Percentiles rank a stretch among this genome's conserved stretches.
Evolutionary conservation across 1,140 invertebrate species (phyloP).

Genomic region (Trichogramma pretiosum): DNA sequence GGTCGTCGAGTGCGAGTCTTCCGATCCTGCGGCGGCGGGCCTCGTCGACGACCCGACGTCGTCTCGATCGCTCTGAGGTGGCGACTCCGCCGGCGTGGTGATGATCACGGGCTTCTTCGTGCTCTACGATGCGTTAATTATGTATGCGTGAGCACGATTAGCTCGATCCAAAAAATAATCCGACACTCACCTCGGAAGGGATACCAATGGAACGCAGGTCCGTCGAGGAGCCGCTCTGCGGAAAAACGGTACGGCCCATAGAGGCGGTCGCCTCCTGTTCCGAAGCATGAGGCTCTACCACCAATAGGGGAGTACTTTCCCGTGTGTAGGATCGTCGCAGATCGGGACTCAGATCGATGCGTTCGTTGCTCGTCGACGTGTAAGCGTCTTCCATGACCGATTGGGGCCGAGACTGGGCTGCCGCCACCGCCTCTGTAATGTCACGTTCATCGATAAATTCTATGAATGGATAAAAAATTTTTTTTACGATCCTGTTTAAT

Average conservation of each 20-base stretch:
- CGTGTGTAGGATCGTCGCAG: neutral
- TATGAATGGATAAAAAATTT: too few relatives aligned
- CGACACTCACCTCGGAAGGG: neutral
- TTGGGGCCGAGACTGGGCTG: conserved; percentile 2
- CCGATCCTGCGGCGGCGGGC: neutral
- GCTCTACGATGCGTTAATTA: too few relatives aligned
- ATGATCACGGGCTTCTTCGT: neutral
- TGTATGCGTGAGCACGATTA: too few relatives aligned
- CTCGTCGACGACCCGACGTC: conserved; percentile 13
- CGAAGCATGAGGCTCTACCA: neutral
- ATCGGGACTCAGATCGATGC: conserved; percentile 15
- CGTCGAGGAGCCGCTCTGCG: neutral
- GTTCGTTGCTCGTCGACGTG: conserved; percentile 25
- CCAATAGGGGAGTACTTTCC: conserved; percentile 9
- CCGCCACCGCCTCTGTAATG: conserved; percentile 6
- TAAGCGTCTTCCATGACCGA: conserved; percentile 25
- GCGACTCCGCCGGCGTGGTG: neutral
- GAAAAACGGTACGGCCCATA: neutral
- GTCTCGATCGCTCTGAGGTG: neutral
- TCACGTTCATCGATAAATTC: neutral
- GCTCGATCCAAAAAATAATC: too few relatives aligned
- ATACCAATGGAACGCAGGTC: neutral
- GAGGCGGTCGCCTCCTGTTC: conserved; percentile 1
- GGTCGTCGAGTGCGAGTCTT: neutral
- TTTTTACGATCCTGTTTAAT: too few relatives aligned